Conservation (phyloP, 2,888 invertebrate genomes). For the Drepanosiphum platanoidis region DNA sequence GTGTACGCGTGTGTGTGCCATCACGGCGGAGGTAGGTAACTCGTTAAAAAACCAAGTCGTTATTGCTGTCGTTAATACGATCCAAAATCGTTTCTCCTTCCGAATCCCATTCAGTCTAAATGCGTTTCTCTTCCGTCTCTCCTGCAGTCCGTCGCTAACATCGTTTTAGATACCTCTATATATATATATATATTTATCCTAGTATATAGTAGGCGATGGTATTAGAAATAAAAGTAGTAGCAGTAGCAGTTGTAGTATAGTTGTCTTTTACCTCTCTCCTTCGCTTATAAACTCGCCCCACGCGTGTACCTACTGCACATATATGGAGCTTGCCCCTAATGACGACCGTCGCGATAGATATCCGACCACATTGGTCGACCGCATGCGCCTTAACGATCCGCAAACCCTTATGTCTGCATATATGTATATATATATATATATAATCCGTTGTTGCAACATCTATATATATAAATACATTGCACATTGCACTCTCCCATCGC, state of each 20-base stretch:
- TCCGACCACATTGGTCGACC: conserved; percentile 9
- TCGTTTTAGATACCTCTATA: conserved; percentile 35
- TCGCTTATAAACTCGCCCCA: neutral
- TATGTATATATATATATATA: neutral
- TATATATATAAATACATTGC: neutral
- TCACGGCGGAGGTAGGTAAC: conserved; percentile 1
- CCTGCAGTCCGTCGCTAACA: neutral
- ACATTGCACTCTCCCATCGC: neutral
- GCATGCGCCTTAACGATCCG: conserved; percentile 34
- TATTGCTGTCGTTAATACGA: conserved; percentile 59
- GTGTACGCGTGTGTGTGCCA: neutral
- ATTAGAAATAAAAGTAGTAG: neutral
- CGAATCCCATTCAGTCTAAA: conserved; percentile 51
- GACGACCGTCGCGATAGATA: conserved; percentile 33
- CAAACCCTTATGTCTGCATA: conserved; percentile 1
- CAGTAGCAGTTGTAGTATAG: neutral
- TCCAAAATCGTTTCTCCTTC: conserved; percentile 47
- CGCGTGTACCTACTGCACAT: neutral
- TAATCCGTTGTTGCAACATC: neutral
- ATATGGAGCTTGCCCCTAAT: conserved; percentile 12
- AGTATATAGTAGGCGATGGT: neutral
- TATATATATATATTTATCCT: too few species aligned
- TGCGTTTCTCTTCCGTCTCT: conserved; percentile 31
- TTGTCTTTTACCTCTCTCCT: conserved; percentile 44
- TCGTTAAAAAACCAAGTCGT: conserved; percentile 58